Evolutionary conservation across 1,140 invertebrate species (phyloP).

Genomic region (Patella vulgata): DNA sequence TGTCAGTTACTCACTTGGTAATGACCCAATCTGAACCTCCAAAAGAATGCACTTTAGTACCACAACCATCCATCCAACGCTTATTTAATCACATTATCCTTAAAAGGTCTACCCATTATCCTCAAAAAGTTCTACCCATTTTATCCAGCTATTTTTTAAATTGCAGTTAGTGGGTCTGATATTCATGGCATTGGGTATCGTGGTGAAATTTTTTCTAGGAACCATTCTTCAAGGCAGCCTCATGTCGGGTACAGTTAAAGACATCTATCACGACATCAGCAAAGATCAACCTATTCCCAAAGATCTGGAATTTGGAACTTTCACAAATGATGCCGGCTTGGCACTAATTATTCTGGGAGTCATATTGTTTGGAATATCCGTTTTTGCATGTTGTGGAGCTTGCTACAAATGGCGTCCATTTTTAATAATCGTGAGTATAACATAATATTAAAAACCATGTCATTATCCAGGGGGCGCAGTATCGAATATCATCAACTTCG

Average conservation of each 20-base stretch:
- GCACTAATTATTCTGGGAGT: constrained; percentile 14
- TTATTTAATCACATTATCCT: too few species aligned
- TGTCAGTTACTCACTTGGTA: too few species aligned
- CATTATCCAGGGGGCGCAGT: too few species aligned
- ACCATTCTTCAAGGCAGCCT: not conserved
- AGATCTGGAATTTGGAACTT: constrained; percentile 2
- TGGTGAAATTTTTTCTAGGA: constrained; percentile 12
- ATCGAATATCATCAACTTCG: too few species aligned
- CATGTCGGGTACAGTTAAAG: not conserved
- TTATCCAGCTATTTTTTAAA: not conserved
- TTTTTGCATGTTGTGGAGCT: constrained; percentile 23
- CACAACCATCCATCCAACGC: too few species aligned
- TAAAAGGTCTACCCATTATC: too few species aligned
- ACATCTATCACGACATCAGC: not conserved
- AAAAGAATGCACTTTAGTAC: too few species aligned
- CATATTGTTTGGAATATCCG: constrained; percentile 15
- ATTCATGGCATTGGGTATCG: not conserved
- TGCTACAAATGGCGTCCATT: constrained; percentile 9
- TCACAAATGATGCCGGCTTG: constrained; percentile 5
- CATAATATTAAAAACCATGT: too few species aligned
- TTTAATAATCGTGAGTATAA: constrained; percentile 14
- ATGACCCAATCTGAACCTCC: too few species aligned
- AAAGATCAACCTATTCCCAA: not conserved
- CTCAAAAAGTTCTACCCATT: too few species aligned
- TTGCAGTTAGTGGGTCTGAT: constrained; percentile 11